Conservation (phyloP, 2,113 vertebrate genomes). For the Percina caprodes region DNA sequence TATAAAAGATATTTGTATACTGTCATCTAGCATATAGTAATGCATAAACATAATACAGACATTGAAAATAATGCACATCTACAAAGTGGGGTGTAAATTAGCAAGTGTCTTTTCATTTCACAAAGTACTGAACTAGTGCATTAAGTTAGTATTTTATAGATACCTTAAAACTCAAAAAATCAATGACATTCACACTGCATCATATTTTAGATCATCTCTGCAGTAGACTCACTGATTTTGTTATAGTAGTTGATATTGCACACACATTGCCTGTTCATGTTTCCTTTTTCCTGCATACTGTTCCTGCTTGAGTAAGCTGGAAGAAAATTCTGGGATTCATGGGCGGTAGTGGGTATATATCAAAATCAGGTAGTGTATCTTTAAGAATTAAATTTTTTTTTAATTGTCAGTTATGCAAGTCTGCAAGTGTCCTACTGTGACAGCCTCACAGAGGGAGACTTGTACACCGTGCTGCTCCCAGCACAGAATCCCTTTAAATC, state of each 20-base stretch:
- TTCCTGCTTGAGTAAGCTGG: neutral
- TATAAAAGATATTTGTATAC: slow-evolving; percentile 9
- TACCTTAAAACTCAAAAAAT: slow-evolving; percentile 15
- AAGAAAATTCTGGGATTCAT: slow-evolving; percentile 25
- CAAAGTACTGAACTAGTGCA: neutral
- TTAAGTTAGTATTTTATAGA: slow-evolving; percentile 7
- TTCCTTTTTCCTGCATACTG: slow-evolving; percentile 14
- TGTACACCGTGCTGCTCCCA: slow-evolving; percentile 60
- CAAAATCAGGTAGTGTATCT: slow-evolving; percentile 48
- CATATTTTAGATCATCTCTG: slow-evolving; percentile 34
- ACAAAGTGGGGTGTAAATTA: slow-evolving; percentile 9
- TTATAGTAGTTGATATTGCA: slow-evolving; percentile 15
- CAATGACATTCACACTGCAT: slow-evolving; percentile 27
- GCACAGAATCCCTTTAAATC: slow-evolving; percentile 75
- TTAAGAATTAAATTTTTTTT: slow-evolving; percentile 52
- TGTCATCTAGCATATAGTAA: slow-evolving; percentile 2
- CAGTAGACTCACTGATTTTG: slow-evolving; percentile 22
- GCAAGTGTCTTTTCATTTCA: slow-evolving; percentile 35
- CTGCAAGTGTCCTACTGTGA: slow-evolving; percentile 60
- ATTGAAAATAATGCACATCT: neutral
- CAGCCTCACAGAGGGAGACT: slow-evolving; percentile 70
- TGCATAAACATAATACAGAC: neutral
- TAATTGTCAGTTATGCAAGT: slow-evolving; percentile 49
- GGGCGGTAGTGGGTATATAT: neutral
- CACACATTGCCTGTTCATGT: slow-evolving; percentile 25